These are phyloP conservation scores for Caranx ignobilis DNA, from an alignment of 2,113 vertebrate genomes.

Conservation along the genomic window DNA sequence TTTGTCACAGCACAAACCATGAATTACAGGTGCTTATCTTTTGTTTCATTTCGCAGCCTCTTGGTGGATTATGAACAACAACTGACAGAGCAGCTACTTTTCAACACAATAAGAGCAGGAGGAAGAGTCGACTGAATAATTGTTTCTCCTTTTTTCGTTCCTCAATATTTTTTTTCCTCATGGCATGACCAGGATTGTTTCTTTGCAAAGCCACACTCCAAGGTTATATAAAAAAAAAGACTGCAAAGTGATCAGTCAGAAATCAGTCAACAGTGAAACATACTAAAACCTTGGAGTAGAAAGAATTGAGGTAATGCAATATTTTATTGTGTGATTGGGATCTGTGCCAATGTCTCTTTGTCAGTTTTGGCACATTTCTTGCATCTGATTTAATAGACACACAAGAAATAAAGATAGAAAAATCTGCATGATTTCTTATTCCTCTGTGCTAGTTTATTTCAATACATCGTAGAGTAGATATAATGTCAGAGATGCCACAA, in stretches of 20 bases:
- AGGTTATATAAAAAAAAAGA: constrained; percentile 23
- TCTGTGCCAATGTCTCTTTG: constrained; percentile 26
- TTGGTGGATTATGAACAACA: constrained; percentile 85
- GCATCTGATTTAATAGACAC: constrained; percentile 54
- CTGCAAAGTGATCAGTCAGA: constrained; percentile 11
- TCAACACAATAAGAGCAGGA: constrained; percentile 33
- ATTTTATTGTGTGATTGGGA: constrained; percentile 37
- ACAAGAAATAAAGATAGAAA: constrained; percentile 26
- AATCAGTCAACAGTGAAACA: constrained; percentile 30
- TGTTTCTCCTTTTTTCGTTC: constrained; percentile 34
- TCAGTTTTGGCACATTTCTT: constrained; percentile 43
- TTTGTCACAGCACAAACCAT: too few relatives aligned
- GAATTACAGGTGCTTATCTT: constrained; percentile 1
- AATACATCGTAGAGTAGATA: constrained; percentile 54
- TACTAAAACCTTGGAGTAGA: constrained; percentile 23
- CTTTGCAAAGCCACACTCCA: constrained; percentile 35
- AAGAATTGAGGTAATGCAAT: constrained; percentile 47
- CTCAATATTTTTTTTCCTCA: constrained; percentile 53
- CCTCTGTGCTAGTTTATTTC: constrained; percentile 66
- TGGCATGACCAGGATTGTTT: constrained; percentile 60
- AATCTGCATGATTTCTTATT: constrained; percentile 76
- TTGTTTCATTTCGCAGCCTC: constrained; percentile 71
- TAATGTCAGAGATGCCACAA: constrained; percentile 22
- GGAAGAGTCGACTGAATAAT: constrained; percentile 31
- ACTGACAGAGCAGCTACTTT: constrained; percentile 63